Evolutionary conservation across 2,797 vertebrate species (phyloP).

Genomic region (Tiaroga cobitis): DNA sequence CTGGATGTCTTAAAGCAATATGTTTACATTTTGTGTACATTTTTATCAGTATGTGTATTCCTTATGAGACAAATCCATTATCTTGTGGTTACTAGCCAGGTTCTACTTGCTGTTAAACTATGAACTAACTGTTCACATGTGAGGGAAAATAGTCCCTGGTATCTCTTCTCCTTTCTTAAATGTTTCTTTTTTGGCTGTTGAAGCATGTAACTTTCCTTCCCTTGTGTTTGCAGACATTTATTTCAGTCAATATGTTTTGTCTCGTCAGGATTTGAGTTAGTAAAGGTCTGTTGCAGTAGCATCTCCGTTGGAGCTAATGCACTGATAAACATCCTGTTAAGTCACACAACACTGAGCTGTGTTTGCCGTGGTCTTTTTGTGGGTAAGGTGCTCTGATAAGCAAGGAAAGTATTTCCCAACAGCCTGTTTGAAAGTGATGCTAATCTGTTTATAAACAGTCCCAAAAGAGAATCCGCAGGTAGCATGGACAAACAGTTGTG

Average conservation of each 20-base stretch:
- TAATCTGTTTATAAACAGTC: conserved; percentile 77
- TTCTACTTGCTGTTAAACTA: background rate
- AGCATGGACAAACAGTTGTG: conserved; percentile 66
- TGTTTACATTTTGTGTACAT: background rate
- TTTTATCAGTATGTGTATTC: background rate
- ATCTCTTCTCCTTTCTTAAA: background rate
- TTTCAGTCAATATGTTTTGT: conserved; percentile 6
- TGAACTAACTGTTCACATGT: background rate
- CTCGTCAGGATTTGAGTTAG: background rate
- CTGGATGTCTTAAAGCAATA: background rate
- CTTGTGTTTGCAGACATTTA: conserved; percentile 13
- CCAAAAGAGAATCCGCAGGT: conserved; percentile 63
- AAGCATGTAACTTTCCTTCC: background rate
- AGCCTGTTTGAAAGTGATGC: conserved; percentile 64
- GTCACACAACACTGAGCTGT: conserved; percentile 6
- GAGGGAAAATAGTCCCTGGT: background rate
- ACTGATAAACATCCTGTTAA: conserved; percentile 33
- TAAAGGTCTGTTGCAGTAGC: background rate
- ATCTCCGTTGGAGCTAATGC: background rate
- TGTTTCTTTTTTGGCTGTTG: background rate
- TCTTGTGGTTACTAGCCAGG: background rate
- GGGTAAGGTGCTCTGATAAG: conserved; percentile 27
- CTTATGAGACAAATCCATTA: background rate
- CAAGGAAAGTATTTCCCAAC: conserved; percentile 33
- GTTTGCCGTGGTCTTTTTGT: conserved; percentile 4